Percentiles rank a stretch among this genome's conserved stretches.
Conservation (phyloP, 1,140 invertebrate species). For the Drosophila bocqueti region DNA sequence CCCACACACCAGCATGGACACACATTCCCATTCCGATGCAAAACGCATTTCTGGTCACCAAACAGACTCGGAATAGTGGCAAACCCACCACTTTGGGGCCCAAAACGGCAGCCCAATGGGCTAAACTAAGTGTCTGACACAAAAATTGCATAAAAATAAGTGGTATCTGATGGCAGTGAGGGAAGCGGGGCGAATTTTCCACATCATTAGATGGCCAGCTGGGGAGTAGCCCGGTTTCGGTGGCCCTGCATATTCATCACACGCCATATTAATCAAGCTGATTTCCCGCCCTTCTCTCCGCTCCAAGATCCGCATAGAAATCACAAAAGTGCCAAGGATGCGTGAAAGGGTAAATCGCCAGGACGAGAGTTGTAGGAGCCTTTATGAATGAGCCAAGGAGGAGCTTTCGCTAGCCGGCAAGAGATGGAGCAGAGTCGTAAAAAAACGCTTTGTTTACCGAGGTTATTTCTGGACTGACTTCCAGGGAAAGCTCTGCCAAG, state of each 20-base stretch:
- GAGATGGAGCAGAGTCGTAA: constrained; percentile 13
- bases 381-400: constrained; percentile 60
- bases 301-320: constrained; percentile 31
- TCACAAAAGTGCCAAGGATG: constrained; percentile 27
- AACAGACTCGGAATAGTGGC: not conserved
- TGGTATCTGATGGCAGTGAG: constrained; percentile 18
- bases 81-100: constrained; percentile 26
- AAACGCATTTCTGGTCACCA: constrained; percentile 8
- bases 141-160: constrained; percentile 49
- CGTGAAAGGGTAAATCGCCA: constrained; percentile 29
- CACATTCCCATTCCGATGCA: not conserved
- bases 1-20: constrained; percentile 16
- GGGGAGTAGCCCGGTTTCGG: constrained; percentile 21
- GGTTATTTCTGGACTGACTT: constrained; percentile 43
- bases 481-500: constrained; percentile 49
- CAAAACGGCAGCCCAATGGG: constrained; percentile 9
- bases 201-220: constrained; percentile 68
- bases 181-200: constrained; percentile 64
- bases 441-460: constrained; percentile 51
- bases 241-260: constrained; percentile 64
- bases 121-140: constrained; percentile 24
- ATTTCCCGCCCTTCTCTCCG: not conserved
- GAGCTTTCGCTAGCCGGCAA: constrained; percentile 56
- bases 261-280: constrained; percentile 70
- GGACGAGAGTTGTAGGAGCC: constrained; percentile 22